Conservation (phyloP, 2,113 vertebrate genomes). For the Colistium nudipinnis region DNA sequence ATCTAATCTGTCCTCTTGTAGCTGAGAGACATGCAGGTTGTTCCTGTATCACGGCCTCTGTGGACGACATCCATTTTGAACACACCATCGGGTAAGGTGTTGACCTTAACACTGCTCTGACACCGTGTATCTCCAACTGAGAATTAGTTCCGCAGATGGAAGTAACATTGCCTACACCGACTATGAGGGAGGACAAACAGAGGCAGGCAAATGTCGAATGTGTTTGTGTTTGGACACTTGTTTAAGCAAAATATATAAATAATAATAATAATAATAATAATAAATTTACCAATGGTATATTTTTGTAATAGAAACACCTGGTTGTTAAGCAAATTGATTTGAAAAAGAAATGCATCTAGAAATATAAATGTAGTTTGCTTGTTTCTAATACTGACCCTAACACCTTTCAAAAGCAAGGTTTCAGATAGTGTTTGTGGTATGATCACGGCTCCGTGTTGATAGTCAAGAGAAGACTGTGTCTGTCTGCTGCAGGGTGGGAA, state of each 20-base stretch:
- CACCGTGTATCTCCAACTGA: not conserved
- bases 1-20: conserved; percentile 64
- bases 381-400: not conserved
- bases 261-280: no score
- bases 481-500: conserved; percentile 86
- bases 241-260: no score
- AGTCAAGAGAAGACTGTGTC: conserved; percentile 39
- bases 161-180: not conserved
- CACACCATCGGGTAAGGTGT: conserved; percentile 91
- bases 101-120: not conserved
- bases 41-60: conserved; percentile 95
- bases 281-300: no score
- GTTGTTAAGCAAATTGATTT: no score
- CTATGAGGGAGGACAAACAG: not conserved
- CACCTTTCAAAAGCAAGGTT: not conserved
- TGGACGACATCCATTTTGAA: conserved; percentile 98
- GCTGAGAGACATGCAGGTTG: conserved; percentile 95
- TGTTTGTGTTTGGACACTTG: no score
- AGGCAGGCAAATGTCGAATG: no score
- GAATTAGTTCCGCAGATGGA: not conserved
- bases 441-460: conserved; percentile 38
- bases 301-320: no score
- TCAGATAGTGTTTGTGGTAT: conserved; percentile 37
- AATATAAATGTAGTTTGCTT: no score
- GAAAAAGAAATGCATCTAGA: no score